Evolutionary conservation across 1,140 invertebrate genomes (phyloP).

Genomic region (Stenopsyche tienmushanensis): DNA sequence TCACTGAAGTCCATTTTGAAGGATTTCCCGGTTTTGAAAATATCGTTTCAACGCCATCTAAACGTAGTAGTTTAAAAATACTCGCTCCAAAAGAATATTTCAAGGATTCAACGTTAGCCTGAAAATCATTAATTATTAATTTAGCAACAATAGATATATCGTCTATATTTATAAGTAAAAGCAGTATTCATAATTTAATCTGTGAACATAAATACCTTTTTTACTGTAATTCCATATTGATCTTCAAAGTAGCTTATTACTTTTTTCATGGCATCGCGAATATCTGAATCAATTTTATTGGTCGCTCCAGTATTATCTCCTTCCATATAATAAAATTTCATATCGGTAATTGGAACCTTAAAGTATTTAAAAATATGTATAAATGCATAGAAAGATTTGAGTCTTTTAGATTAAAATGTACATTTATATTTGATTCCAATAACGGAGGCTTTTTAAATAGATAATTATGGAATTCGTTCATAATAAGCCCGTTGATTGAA

Average conservation of each 20-base stretch:
- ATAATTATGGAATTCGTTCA: no score
- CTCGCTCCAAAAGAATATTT: constrained; percentile 63
- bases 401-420: no score
- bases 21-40: constrained; percentile 60
- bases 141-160: not conserved
- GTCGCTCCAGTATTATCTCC: constrained; percentile 66
- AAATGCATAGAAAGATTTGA: no score
- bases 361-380: constrained; percentile 23
- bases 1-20: constrained; percentile 58
- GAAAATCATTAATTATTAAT: constrained; percentile 43
- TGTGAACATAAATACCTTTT: constrained; percentile 45
- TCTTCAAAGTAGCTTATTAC: constrained; percentile 63
- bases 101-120: constrained; percentile 61
- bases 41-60: constrained; percentile 61
- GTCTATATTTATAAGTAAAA: not conserved
- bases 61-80: constrained; percentile 56
- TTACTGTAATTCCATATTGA: constrained; percentile 58
- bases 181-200: no score
- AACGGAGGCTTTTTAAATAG: no score
- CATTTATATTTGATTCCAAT: no score
- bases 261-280: constrained; percentile 66
- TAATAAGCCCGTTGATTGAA: no score
- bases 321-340: constrained; percentile 80
- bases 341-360: constrained; percentile 65
- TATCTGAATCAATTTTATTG: constrained; percentile 63